phyloP scores from a whole-genome alignment of 2,113 vertebrate genomes.

The Cinclus cinclus region DNA sequence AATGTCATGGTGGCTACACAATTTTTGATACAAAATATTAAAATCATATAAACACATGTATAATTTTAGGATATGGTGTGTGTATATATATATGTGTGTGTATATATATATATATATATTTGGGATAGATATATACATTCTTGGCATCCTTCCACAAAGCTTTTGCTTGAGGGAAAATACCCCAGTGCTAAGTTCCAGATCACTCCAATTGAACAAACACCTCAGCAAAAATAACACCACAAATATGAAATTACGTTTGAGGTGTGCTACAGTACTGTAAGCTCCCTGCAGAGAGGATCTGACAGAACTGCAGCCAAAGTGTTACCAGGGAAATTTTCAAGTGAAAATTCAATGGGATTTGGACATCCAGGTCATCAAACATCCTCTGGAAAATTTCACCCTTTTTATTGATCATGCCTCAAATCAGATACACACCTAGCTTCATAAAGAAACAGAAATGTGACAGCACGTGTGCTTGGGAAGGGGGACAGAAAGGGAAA shows the following conservation, averaged over 20 bases:
- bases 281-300: not conserved
- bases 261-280: not conserved
- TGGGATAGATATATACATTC: not conserved
- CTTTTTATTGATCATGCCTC: not conserved
- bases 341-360: not conserved
- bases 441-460: not conserved
- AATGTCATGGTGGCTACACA: not conserved
- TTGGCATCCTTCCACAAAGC: not conserved
- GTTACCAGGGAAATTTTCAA: not conserved
- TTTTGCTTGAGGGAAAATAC: not conserved
- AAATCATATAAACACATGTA: not conserved
- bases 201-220: not conserved
- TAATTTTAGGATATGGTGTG: not conserved
- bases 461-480: not conserved
- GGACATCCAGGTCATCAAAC: not conserved
- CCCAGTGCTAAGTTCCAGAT: not conserved
- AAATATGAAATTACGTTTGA: not conserved
- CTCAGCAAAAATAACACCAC: not conserved
- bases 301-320: not conserved
- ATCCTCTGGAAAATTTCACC: not conserved
- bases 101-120: not conserved
- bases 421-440: not conserved
- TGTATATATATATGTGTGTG: not conserved
- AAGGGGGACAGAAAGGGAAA: not conserved
- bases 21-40: not conserved